Evolutionary conservation across 2,888 invertebrate genomes (phyloP).

Genomic region (Yponomeuta plumbellus): DNA sequence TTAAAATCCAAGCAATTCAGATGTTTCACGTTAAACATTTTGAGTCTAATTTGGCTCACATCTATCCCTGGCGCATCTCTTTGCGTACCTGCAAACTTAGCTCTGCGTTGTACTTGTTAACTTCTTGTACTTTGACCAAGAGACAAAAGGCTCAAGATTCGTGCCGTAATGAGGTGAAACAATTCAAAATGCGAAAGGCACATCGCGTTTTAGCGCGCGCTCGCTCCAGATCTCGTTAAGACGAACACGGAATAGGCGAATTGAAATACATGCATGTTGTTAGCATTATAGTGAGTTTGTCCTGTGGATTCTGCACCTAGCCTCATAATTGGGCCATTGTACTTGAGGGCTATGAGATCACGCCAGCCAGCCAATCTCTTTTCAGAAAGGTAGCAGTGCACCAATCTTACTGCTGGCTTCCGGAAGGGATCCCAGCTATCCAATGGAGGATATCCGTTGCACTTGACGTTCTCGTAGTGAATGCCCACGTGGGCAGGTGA

Average conservation of each 20-base stretch:
- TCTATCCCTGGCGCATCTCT: constrained; percentile 2
- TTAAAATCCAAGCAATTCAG: constrained; percentile 53
- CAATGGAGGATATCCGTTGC: too few species aligned
- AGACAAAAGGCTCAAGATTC: constrained; percentile 35
- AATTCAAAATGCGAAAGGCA: constrained; percentile 56
- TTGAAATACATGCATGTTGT: constrained; percentile 19
- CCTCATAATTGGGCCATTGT: too few species aligned
- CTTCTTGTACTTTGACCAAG: not conserved
- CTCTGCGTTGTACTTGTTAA: not conserved
- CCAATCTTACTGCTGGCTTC: too few species aligned
- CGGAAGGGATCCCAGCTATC: too few species aligned
- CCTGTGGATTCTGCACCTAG: too few species aligned
- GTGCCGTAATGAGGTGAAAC: constrained; percentile 68
- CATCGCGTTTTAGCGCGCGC: constrained; percentile 33
- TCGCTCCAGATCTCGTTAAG: constrained; percentile 20
- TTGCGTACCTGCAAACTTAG: not conserved
- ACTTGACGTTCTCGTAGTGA: too few species aligned
- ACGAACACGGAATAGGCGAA: constrained; percentile 10
- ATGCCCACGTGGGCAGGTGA: too few species aligned
- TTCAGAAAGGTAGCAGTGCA: too few species aligned
- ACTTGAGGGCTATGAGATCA: too few species aligned
- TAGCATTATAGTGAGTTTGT: constrained; percentile 15
- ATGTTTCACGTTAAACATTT: constrained; percentile 54
- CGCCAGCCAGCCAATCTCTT: too few species aligned
- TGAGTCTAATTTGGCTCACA: constrained; percentile 62